A percentile compares a stretch with the other conserved stretches of the same genome.
phyloP scores from a whole-genome alignment of 92 coral and sea anemone genomes.

The Micromussa lordhowensis region DNA sequence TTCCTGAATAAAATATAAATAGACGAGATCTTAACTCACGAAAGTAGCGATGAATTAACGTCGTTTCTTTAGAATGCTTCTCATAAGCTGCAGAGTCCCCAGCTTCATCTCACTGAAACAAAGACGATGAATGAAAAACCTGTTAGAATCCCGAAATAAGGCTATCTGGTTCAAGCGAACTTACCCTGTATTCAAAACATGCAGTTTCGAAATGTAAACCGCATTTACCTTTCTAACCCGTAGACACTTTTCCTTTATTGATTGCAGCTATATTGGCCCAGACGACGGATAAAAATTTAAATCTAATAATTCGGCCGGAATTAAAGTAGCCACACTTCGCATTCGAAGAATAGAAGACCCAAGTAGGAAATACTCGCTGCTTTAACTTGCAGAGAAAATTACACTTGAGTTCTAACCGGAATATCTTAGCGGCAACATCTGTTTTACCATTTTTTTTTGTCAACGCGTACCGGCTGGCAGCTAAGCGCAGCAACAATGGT shows the following conservation, averaged over 20 bases:
- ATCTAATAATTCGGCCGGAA: constrained; percentile 15
- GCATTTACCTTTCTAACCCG: background rate
- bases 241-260: background rate
- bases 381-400: constrained; percentile 1
- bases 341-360: background rate
- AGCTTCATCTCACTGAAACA: background rate
- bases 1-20: background rate
- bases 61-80: background rate
- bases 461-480: background rate
- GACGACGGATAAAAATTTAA: background rate
- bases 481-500: background rate
- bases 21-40: constrained; percentile 9
- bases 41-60: background rate
- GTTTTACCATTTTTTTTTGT: background rate
- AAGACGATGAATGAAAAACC: background rate
- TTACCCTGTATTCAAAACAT: background rate
- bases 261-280: background rate
- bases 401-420: constrained; percentile 17
- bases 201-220: background rate
- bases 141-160: background rate
- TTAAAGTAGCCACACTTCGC: background rate
- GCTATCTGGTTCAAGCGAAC: background rate
- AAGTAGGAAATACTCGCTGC: background rate
- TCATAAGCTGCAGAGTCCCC: background rate
- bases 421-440: background rate